Percentiles rank a stretch among this genome's conserved stretches.
Evolutionary conservation across 2,888 invertebrate species (phyloP).

Genomic region (Allophyes oxyacanthae): DNA sequence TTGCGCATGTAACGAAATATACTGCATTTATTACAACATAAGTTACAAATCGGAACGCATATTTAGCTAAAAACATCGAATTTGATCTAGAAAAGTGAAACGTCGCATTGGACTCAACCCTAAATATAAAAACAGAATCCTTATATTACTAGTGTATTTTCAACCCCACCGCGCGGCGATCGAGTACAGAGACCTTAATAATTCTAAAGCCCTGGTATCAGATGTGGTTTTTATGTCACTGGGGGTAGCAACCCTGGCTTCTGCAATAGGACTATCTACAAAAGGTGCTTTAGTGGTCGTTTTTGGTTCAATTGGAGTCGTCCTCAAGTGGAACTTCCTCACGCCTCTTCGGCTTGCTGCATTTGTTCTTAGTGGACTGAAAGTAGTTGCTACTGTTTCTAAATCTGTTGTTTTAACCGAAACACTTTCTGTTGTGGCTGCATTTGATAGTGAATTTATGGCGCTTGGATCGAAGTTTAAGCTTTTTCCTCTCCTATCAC

Average conservation of each 20-base stretch:
- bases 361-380: conserved; percentile 69
- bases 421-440: conserved; percentile 70
- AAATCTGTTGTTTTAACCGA: conserved; percentile 62
- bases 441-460: conserved; percentile 79
- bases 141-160: conserved; percentile 58
- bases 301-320: conserved; percentile 66
- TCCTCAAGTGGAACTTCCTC: conserved; percentile 73
- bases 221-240: conserved; percentile 87
- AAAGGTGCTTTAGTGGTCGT: conserved; percentile 65
- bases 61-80: conserved; percentile 11
- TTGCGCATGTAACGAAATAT: no score
- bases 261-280: conserved; percentile 78
- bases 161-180: conserved; percentile 95
- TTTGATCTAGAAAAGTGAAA: conserved; percentile 24
- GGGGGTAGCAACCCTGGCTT: conserved; percentile 76
- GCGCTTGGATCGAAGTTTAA: conserved; percentile 76
- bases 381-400: conserved; percentile 72
- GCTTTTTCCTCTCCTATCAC: conserved; percentile 75
- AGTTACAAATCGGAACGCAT: conserved; percentile 32
- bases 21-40: neutral
- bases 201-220: conserved; percentile 94
- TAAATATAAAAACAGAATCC: conserved; percentile 69
- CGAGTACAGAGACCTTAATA: conserved; percentile 95
- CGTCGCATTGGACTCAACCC: conserved; percentile 58
- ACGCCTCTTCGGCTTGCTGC: conserved; percentile 75